Evolutionary conservation across 2,797 vertebrate genomes (phyloP).

Genomic region (Megaceryle alcyon): DNA sequence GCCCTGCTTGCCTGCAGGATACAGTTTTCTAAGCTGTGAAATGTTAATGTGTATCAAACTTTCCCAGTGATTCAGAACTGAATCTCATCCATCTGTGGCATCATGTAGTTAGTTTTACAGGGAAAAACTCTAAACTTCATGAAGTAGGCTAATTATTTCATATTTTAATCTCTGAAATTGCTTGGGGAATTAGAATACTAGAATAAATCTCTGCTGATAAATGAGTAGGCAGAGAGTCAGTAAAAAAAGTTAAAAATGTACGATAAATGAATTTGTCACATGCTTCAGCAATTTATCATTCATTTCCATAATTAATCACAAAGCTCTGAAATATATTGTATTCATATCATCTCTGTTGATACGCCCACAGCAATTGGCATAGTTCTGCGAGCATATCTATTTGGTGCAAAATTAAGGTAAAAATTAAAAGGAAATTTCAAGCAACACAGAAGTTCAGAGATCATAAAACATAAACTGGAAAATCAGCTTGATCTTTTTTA

Average conservation of each 20-base stretch:
- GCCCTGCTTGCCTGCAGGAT: slow-evolving; percentile 5
- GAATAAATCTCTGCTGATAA: slow-evolving; percentile 69
- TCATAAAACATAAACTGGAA: fast-evolving
- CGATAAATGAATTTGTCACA: slow-evolving; percentile 66
- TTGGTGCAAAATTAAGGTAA: not conserved
- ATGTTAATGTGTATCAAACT: slow-evolving; percentile 55
- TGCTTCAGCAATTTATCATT: slow-evolving; percentile 69
- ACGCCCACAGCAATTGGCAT: slow-evolving; percentile 6
- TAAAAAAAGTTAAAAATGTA: not conserved
- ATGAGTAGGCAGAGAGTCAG: slow-evolving; percentile 46
- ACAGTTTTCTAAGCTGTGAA: slow-evolving; percentile 37
- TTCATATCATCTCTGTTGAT: slow-evolving; percentile 19
- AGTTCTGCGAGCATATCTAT: not conserved
- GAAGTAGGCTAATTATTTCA: slow-evolving; percentile 69
- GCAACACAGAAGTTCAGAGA: not conserved
- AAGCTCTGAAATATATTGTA: slow-evolving; percentile 41
- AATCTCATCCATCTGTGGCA: slow-evolving; percentile 19
- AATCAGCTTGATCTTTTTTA: not conserved
- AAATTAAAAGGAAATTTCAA: not conserved
- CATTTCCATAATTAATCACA: slow-evolving; percentile 67
- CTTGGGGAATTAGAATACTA: slow-evolving; percentile 58
- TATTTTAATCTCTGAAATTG: slow-evolving; percentile 68
- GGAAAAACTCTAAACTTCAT: slow-evolving; percentile 39
- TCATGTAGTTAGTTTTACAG: slow-evolving; percentile 14
- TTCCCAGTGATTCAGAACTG: slow-evolving; percentile 19